These are phyloP conservation scores for Troides oblongomaculatus DNA, from an alignment of 2,888 invertebrate species.

Conservation along the genomic window DNA sequence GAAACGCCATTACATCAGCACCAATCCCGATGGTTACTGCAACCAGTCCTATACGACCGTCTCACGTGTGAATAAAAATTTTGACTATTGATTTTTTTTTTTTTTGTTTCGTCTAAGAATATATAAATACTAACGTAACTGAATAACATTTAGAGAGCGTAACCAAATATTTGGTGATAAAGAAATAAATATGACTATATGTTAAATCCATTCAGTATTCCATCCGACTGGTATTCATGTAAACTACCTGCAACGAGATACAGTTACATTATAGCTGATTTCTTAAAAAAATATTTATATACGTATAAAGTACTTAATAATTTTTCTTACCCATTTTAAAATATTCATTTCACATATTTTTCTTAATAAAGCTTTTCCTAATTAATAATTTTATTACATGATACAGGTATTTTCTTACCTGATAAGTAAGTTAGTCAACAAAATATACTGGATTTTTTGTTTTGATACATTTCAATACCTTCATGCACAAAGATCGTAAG, in stretches of 20 bases:
- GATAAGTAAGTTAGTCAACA: too few species aligned
- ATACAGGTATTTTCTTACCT: too few species aligned
- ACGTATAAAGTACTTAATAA: too few species aligned
- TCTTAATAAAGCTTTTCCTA: too few species aligned
- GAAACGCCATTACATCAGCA: constrained; percentile 30
- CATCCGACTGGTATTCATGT: constrained; percentile 42
- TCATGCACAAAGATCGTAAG: too few species aligned
- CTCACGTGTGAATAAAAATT: constrained; percentile 31
- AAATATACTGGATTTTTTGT: too few species aligned
- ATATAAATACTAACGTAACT: constrained; percentile 33
- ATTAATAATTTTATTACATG: too few species aligned
- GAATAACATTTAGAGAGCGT: constrained; percentile 63
- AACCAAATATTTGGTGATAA: constrained; percentile 53
- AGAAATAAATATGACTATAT: constrained; percentile 47
- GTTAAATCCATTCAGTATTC: constrained; percentile 47
- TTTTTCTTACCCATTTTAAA: too few species aligned
- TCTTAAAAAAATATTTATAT: too few species aligned
- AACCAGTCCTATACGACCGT: constrained; percentile 4
- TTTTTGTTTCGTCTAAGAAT: constrained; percentile 43
- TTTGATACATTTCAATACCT: too few species aligned
- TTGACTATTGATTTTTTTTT: constrained; percentile 50
- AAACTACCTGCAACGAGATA: constrained; percentile 47
- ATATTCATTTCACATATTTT: too few species aligned
- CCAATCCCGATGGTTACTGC: constrained; percentile 30
- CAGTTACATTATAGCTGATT: too few species aligned